Evolutionary conservation across 2,888 invertebrate genomes (phyloP).

Genomic region (Amaurobius ferox): DNA sequence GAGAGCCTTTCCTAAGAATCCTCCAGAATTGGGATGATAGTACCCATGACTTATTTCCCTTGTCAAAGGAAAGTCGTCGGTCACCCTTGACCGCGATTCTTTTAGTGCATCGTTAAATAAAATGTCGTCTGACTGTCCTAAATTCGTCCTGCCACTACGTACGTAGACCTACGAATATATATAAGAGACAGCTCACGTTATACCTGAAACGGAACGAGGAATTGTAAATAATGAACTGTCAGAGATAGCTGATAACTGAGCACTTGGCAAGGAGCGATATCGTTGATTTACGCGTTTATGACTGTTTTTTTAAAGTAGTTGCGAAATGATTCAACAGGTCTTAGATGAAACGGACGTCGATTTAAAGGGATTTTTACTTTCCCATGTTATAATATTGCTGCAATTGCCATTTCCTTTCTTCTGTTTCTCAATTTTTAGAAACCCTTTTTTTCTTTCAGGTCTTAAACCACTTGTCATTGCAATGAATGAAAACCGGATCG

Average conservation of each 20-base stretch:
- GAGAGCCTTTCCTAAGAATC: too few relatives aligned
- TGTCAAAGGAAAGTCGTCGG: too few relatives aligned
- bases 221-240: background rate
- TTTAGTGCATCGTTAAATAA: background rate
- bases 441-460: too few relatives aligned
- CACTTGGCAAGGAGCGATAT: background rate
- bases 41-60: too few relatives aligned
- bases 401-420: too few relatives aligned
- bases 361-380: too few relatives aligned
- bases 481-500: too few relatives aligned
- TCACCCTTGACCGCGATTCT: background rate
- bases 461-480: too few relatives aligned
- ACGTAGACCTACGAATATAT: background rate
- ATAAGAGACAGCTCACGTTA: background rate
- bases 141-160: background rate
- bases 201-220: background rate
- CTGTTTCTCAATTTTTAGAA: too few relatives aligned
- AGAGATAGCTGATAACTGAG: background rate
- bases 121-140: background rate
- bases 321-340: background rate
- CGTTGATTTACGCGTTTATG: constrained; percentile 3
- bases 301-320: background rate
- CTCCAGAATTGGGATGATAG: too few relatives aligned
- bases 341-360: too few relatives aligned
- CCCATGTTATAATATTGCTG: too few relatives aligned